Conservation (phyloP, 2,888 invertebrate species). For the Schizotus pectinicornis region DNA sequence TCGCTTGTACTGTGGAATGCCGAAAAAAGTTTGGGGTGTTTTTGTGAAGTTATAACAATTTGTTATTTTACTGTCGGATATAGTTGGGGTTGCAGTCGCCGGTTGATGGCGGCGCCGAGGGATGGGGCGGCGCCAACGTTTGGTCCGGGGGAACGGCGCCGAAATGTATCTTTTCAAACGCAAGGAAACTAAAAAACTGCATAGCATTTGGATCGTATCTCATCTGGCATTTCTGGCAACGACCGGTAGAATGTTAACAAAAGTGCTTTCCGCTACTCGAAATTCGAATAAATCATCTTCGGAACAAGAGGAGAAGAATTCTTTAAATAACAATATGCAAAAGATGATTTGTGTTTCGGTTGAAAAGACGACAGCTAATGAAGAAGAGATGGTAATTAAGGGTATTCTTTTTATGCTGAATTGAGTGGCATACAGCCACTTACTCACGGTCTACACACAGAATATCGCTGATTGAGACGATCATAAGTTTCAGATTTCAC, state of each 20-base stretch:
- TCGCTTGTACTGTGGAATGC: slow-evolving; percentile 19
- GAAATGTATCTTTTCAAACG: slow-evolving; percentile 41
- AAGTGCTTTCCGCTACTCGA: slow-evolving; percentile 15
- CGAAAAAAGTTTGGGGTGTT: slow-evolving; percentile 45
- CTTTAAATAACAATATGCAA: too few relatives aligned
- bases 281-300: too few relatives aligned
- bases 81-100: slow-evolving; percentile 37
- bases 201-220: slow-evolving; percentile 31
- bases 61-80: slow-evolving; percentile 53
- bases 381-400: too few relatives aligned
- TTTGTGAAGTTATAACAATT: slow-evolving; percentile 54
- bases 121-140: slow-evolving; percentile 49
- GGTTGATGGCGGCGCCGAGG: slow-evolving; percentile 35
- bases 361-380: too few relatives aligned
- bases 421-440: too few relatives aligned
- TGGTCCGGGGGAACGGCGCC: slow-evolving; percentile 50
- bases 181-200: slow-evolving; percentile 37
- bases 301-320: too few relatives aligned
- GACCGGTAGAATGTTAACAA: slow-evolving; percentile 1
- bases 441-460: too few relatives aligned
- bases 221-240: slow-evolving; percentile 4
- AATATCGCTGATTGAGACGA: too few relatives aligned
- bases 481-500: too few relatives aligned
- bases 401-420: too few relatives aligned
- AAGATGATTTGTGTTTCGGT: too few relatives aligned